Conservation (phyloP, 2,797 vertebrate genomes). For the Sorex maritimensis region DNA sequence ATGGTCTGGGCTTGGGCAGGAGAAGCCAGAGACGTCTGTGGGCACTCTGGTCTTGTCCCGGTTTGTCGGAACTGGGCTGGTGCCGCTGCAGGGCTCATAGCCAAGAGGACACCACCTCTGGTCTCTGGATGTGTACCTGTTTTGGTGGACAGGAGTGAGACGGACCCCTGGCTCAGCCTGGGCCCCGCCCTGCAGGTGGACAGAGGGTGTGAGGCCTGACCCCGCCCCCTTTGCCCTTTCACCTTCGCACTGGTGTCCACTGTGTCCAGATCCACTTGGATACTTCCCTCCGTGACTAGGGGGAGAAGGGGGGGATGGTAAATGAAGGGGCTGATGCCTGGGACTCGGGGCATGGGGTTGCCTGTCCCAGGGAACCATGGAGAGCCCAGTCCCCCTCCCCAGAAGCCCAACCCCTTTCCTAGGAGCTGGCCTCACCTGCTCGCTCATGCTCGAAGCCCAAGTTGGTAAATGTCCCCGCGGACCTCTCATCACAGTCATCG, state of each 20-base stretch:
- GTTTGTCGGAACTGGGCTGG: too few relatives aligned
- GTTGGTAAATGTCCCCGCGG: slow-evolving; percentile 61
- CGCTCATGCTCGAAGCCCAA: neutral
- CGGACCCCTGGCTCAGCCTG: neutral
- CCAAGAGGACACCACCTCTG: neutral
- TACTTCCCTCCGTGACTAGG: slow-evolving; percentile 15
- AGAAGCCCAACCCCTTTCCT: neutral
- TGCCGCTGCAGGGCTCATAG: neutral
- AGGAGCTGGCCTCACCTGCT: slow-evolving; percentile 22
- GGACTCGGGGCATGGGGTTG: too few relatives aligned
- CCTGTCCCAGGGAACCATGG: neutral
- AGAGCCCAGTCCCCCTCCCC: accelerated
- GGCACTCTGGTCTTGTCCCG: too few relatives aligned
- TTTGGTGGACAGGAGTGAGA: neutral
- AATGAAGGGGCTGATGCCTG: neutral
- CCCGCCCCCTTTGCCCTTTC: neutral
- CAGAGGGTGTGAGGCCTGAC: neutral
- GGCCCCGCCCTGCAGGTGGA: too few relatives aligned
- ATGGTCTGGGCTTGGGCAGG: neutral
- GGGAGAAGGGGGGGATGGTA: neutral
- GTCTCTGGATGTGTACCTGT: slow-evolving; percentile 71
- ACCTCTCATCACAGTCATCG: slow-evolving; percentile 26
- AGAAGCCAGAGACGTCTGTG: neutral
- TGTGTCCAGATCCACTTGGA: neutral
- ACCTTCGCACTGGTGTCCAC: slow-evolving; percentile 19